phyloP scores from a whole-genome alignment of 2,113 vertebrate genomes.

The Nansenia antarctica region DNA sequence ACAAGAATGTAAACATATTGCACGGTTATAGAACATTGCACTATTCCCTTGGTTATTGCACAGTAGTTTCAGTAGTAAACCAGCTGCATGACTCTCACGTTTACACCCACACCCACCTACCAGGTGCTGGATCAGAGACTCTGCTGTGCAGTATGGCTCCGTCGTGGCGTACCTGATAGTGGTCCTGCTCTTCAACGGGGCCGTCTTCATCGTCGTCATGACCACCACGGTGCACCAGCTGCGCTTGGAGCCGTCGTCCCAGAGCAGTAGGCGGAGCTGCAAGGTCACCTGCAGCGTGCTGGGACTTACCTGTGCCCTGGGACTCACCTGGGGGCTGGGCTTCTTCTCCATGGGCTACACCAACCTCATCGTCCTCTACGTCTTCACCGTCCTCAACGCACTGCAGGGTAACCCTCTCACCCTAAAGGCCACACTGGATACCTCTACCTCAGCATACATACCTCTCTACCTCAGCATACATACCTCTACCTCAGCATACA shows the following conservation, averaged over 20 bases:
- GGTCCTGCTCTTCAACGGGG: constrained; percentile 76
- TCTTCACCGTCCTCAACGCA: constrained; percentile 80
- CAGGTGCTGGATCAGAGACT: constrained; percentile 78
- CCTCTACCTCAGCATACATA: too few relatives aligned
- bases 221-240: constrained; percentile 65
- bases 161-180: constrained; percentile 75
- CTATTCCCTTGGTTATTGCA: too few relatives aligned
- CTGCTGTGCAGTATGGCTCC: constrained; percentile 61
- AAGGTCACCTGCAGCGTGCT: constrained; percentile 50
- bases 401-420: constrained; percentile 71
- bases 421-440: too few relatives aligned
- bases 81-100: background rate
- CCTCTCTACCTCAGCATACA: too few relatives aligned
- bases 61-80: background rate
- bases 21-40: too few relatives aligned
- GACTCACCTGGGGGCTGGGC: constrained; percentile 77
- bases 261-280: constrained; percentile 55
- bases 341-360: constrained; percentile 77
- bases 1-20: too few relatives aligned
- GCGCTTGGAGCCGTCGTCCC: constrained; percentile 32
- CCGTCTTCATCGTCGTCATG: constrained; percentile 77
- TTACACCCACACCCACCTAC: too few relatives aligned
- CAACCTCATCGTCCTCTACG: constrained; percentile 65
- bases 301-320: constrained; percentile 76
- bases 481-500: too few relatives aligned